phyloP scores from a whole-genome alignment of 2,113 vertebrate genomes.

The Elephantulus edwardii region DNA sequence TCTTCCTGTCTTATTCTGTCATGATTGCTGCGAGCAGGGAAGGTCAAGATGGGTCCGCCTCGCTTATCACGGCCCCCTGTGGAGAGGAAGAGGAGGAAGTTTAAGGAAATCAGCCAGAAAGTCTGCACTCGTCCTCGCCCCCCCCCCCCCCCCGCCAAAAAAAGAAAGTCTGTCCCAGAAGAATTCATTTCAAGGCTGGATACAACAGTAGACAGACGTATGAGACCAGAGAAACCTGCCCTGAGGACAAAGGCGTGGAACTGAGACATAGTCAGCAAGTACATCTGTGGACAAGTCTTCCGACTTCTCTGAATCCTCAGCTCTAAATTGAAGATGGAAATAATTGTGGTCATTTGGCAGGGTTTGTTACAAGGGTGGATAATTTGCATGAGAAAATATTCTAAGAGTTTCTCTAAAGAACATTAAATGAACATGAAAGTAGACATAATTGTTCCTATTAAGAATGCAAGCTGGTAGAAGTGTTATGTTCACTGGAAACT shows the following conservation, averaged over 20 bases:
- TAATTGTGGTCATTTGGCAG: neutral
- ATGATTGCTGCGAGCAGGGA: slow-evolving; percentile 97
- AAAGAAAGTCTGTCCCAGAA: neutral
- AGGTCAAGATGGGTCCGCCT: slow-evolving; percentile 97
- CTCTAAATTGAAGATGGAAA: slow-evolving; percentile 24
- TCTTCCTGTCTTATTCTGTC: slow-evolving; percentile 99
- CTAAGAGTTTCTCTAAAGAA: neutral
- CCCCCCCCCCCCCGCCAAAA: too few relatives aligned
- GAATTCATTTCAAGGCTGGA: neutral
- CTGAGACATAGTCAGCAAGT: neutral
- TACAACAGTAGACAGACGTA: neutral
- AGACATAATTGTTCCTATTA: neutral
- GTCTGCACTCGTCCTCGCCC: too few relatives aligned
- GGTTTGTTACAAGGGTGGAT: neutral
- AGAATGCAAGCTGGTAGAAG: slow-evolving; percentile 26
- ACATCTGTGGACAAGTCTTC: neutral
- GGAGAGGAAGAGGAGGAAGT: slow-evolving; percentile 57
- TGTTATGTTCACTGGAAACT: slow-evolving; percentile 24
- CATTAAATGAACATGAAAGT: neutral
- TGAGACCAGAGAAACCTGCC: neutral
- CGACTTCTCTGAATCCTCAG: neutral
- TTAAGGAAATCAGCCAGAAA: slow-evolving; percentile 48
- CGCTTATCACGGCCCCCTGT: slow-evolving; percentile 97
- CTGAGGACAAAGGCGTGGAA: neutral
- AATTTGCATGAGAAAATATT: neutral